Evolutionary conservation across 2,113 vertebrate genomes (phyloP), one percentile per base, ranked within the genome.

Genomic region (Morphnarchus princeps): DNA sequence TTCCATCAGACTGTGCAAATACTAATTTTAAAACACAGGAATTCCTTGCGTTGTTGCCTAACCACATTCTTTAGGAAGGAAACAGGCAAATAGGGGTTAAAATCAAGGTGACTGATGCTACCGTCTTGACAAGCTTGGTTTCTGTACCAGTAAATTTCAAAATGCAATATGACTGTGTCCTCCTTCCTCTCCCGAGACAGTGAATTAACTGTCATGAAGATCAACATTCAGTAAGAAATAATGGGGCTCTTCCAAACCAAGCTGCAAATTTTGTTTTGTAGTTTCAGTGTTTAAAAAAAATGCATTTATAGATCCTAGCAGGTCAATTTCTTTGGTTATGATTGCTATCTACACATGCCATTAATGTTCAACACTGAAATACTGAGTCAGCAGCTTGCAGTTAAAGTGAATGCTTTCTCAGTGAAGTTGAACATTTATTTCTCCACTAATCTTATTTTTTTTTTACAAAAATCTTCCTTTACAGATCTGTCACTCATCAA

Each of bases 21-120:
- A 95, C 73, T 89, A 87, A 95, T 95, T 97, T 97, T 89, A 94
- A 95, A 95, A 47, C 36, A 32, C 81, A 80, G 78, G 49, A 96
- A 89, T 38, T 77, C 54, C 38, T 91, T 62, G 38, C 0, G 1
- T 85, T 50, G 16, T 61, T 89, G 89, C 65, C 70, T 69, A 84
- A 69, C 83, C 89, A 50, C 83, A 50, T 78, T 93, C 67, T 87
- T 94, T 34, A 62, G 36, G 42, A 70, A 70, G 10, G 32, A 93
- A 59, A 57, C 32, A 81, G 79, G 55, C 36, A 91, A 34, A 11
- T 49, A 96, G 52, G 89, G 66, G 93, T 97, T 96, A 95, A 97
- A 89, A 87, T 61, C 29, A 58, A 40, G 61, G 66, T 84, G n/a
- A 38, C 17, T 57, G 72, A 31, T 69, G 36, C 54, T 85, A 29